phyloP scores from a whole-genome alignment of 2,113 vertebrate species.

The Thomomys bottae region DNA sequence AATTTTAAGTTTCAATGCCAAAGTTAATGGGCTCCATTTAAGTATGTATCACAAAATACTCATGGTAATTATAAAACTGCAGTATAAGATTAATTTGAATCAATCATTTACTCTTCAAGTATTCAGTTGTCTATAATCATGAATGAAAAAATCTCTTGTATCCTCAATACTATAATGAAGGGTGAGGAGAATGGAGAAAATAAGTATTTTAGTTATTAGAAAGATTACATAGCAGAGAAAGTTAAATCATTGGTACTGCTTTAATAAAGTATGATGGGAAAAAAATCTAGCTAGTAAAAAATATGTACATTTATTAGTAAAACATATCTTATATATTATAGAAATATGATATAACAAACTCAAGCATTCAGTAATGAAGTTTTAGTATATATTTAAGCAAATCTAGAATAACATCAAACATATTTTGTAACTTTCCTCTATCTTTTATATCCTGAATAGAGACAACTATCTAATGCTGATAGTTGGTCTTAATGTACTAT shows the following conservation, averaged over 20 bases:
- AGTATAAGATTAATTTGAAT: neutral
- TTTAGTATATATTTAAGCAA: neutral
- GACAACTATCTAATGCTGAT: too few relatives aligned
- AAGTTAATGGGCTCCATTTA: constrained; percentile 53
- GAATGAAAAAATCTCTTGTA: neutral
- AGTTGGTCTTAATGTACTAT: too few relatives aligned
- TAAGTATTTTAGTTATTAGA: too few relatives aligned
- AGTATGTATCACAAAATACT: constrained; percentile 1
- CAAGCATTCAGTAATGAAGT: neutral
- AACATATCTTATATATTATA: constrained; percentile 25
- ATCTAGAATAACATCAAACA: constrained; percentile 32
- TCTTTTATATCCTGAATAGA: constrained; percentile 12
- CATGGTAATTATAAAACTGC: neutral
- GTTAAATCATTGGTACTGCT: neutral
- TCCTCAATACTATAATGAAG: neutral
- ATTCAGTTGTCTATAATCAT: too few relatives aligned
- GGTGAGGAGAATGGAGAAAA: neutral
- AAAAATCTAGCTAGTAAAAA: neutral
- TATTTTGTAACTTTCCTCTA: neutral
- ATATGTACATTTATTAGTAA: neutral
- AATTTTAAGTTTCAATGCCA: constrained; percentile 41
- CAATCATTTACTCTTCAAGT: too few relatives aligned
- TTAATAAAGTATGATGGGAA: neutral
- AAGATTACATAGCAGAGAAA: too few relatives aligned
- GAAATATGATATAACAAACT: neutral